A percentile compares a stretch with the other conserved stretches of the same genome.
Conservation (phyloP, 2,888 invertebrate genomes). For the Petrolisthes cinctipes region DNA sequence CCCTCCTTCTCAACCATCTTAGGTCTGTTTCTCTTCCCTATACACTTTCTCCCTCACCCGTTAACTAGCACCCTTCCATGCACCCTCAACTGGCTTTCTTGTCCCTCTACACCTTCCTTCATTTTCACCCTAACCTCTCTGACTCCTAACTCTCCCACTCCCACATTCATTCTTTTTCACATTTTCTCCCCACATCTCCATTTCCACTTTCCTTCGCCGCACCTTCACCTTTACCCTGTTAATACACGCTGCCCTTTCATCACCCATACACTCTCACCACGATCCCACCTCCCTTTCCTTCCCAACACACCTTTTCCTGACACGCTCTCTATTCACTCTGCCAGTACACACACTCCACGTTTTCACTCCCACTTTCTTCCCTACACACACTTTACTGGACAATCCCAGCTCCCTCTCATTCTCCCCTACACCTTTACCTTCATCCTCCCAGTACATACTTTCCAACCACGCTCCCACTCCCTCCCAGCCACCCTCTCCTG, state of each 20-base stretch:
- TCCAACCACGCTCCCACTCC: not conserved
- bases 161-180: conserved; percentile 3
- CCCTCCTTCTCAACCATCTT: conserved; percentile 18
- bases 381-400: not conserved
- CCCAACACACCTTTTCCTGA: not conserved
- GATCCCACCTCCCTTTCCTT: conserved; percentile 12
- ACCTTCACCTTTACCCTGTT: not conserved
- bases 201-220: not conserved
- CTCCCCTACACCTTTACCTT: not conserved
- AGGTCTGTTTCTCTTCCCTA: not conserved
- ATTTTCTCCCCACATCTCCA: conserved; percentile 1
- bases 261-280: not conserved
- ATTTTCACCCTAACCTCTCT: not conserved
- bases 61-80: not conserved
- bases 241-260: not conserved
- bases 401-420: not conserved
- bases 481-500: conserved; percentile 17
- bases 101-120: not conserved
- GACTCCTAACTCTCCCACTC: not conserved
- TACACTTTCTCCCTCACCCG: not conserved
- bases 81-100: not conserved
- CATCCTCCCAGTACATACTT: not conserved
- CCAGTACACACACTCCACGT: not conserved
- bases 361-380: not conserved
- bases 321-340: not conserved